Base-by-base conservation (phyloP, 2,113 vertebrate species). In the Istiophorus platypterus region DNA sequence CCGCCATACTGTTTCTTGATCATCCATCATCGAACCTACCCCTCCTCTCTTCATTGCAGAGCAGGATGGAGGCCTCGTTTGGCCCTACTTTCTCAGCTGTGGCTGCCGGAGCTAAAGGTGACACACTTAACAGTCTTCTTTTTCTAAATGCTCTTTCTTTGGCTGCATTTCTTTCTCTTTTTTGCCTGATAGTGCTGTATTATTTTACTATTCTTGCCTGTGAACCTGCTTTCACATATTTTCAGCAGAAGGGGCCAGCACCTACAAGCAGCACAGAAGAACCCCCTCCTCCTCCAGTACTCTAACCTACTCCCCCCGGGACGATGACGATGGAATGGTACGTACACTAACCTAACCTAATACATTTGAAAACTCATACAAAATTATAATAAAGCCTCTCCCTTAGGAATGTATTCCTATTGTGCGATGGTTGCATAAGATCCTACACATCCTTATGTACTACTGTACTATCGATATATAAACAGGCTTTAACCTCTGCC, bases 241-340 rank as follows among this genome's bases (percentile, higher is more conserved):
- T 91, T 81, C 88, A 97, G 97, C 96, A 18, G 98, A 99, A 9
- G 95, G 95, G 37, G 93, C 95, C 87, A 95, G 90, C 72, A 97
- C 93, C 0, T 98, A 97, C 70, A 99, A 99, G 59, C 97, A 98
- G 93, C 98, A 99, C 61, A 96, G 97, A 24, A 95, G 97, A 82
- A 99, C 98, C 0, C 97, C 98, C 0, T 99, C 98, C 18, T 96
- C 97, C 59, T 98, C 98, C 80, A 99, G 97, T 94, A 98, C 97
- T 1, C 95, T 99, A 11, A 96, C 97, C 67, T 99, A 97, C 93
- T 96, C 98, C 42, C 95, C 97, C 0, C 95, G 97, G 0, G 98
- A 99, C 0, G 98, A 99, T 13, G 98, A 99, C 0, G 98, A 99
- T 76, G 92, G 96, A 92, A 98, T 99, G 98, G 98, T 99, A 95